Conservation (phyloP, 2,888 invertebrate species). For the Eupithecia centaureata region DNA sequence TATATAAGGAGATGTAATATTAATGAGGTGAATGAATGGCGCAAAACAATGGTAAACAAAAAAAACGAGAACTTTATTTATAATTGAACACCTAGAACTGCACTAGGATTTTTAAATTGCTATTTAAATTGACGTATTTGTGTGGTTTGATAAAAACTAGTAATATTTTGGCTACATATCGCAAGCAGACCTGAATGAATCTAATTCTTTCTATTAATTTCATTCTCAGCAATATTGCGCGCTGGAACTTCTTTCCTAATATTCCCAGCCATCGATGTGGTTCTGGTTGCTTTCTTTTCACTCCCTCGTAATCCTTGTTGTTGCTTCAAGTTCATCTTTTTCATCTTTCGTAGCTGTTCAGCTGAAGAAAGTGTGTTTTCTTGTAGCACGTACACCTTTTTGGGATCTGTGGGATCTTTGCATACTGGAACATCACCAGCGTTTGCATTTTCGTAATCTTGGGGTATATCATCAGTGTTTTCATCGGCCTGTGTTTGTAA, state of each 20-base stretch:
- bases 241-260: neutral
- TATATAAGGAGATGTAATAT: too few species aligned
- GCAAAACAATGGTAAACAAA: neutral
- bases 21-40: neutral
- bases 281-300: slow-evolving; percentile 10
- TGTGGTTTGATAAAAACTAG: too few species aligned
- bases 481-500: neutral
- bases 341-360: neutral
- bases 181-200: too few species aligned
- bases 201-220: slow-evolving; percentile 3
- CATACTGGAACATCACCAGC: neutral
- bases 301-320: neutral
- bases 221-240: slow-evolving; percentile 6
- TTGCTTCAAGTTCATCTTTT: neutral
- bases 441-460: neutral
- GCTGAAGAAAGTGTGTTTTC: neutral
- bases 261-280: neutral
- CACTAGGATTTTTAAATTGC: too few species aligned
- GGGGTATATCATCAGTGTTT: neutral
- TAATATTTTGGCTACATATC: too few species aligned
- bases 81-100: neutral
- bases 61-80: neutral
- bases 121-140: too few species aligned
- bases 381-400: slow-evolving; percentile 4
- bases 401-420: neutral